Conservation (phyloP, 1,140 invertebrate genomes). For the Artemia franciscana region DNA sequence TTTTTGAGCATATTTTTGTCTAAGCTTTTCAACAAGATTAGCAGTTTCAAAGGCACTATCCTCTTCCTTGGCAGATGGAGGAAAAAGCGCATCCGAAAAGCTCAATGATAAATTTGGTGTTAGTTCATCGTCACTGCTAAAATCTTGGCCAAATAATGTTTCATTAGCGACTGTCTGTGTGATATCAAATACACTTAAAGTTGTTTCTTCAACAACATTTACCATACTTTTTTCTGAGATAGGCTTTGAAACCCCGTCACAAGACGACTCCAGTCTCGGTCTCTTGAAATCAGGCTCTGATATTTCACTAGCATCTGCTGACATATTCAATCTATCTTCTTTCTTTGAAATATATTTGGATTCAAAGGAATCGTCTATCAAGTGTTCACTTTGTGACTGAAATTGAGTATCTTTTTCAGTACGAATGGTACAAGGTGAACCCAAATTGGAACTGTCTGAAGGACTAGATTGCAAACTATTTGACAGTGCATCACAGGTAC, state of each 20-base stretch:
- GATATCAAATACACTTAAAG: constrained; percentile 18
- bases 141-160: constrained; percentile 31
- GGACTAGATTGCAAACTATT: not conserved
- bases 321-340: too few relatives aligned
- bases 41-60: constrained; percentile 45
- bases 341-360: too few relatives aligned
- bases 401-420: not conserved
- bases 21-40: constrained; percentile 48
- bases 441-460: not conserved
- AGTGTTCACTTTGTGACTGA: not conserved
- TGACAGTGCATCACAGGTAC: not conserved
- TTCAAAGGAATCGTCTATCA: not conserved
- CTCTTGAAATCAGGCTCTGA: constrained; percentile 13
- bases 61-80: constrained; percentile 53
- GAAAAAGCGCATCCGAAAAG: constrained; percentile 33
- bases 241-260: not conserved
- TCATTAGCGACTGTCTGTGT: constrained; percentile 33
- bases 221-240: not conserved
- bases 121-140: constrained; percentile 28
- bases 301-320: not conserved
- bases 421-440: not conserved
- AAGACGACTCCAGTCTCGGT: constrained; percentile 9
- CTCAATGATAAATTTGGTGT: constrained; percentile 24
- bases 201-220: too few relatives aligned
- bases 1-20: constrained; percentile 38